Base-by-base conservation (phyloP, 1,140 invertebrate genomes). In the Drosophila repleta region DNA sequence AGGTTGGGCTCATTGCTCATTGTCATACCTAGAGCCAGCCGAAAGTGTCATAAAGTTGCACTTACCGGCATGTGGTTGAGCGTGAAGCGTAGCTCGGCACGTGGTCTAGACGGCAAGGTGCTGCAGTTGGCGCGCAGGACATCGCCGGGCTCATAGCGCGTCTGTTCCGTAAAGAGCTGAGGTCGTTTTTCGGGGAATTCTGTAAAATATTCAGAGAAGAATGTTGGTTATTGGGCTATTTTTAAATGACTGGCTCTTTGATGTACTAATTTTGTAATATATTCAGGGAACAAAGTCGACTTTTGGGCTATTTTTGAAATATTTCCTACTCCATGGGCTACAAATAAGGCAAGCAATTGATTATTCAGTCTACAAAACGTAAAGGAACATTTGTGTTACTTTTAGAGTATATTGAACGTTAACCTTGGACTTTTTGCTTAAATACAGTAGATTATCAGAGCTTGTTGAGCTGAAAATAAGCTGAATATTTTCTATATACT, bases 11-110 rank as follows among this genome's bases (percentile, higher is more conserved):
- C 8, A 49, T 20, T 45, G 10, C 7, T 26, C 21, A 3, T 37
- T 55, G 32, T 35, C 32, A 35, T 35, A 13, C 32, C 10, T 11
- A 5, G 8, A 41, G 18, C 20, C 41, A 26, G 21, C 10, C 13
- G n/a, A n/a, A 10, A 15, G 21, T 8, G 18, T 10, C 4, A 45
- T 41, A 15, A 2, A 43, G 8, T 15, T 45, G 24, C n/a, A 94
- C 95, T 96, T 93, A 97, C 96, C 92, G 94, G 93, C 76, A 94
- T 92, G 76, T 95, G 94, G 83, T 97, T 97, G 77, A 97, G 93
- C 78, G 94, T 93, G 92, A 96, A 96, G 37, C 93, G 94, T 43
- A 96, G 92, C 43, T 94, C 93, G 26, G 94, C 93, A 7, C 94
- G 93, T 7, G 96, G 96, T 56, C 94, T 92, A n/a, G 96, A 96